Conservation (phyloP, 2,797 vertebrate species). For the Lates japonicus region DNA sequence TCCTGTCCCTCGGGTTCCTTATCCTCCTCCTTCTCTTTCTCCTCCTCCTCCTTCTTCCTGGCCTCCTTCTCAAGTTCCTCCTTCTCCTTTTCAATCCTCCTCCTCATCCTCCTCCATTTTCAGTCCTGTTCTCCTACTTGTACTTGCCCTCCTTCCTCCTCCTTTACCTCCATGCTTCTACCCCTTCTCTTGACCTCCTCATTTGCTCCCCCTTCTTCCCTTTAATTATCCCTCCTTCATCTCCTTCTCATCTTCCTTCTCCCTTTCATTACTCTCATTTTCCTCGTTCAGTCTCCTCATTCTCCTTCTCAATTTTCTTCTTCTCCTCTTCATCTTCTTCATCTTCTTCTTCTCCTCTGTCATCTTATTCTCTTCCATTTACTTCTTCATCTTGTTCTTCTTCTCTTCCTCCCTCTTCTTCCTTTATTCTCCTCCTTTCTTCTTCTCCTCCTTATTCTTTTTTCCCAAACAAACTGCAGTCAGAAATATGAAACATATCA, state of each 20-base stretch:
- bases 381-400: accelerated
- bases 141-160: too few relatives aligned
- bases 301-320: neutral
- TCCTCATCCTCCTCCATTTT: too few relatives aligned
- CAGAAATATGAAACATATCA: neutral
- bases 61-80: neutral
- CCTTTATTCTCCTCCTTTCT: neutral
- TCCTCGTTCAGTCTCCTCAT: neutral
- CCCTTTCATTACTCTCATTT: neutral
- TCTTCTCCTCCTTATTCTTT: neutral
- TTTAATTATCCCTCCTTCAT: too few relatives aligned
- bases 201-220: too few relatives aligned
- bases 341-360: neutral
- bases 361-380: neutral
- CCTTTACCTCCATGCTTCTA: too few relatives aligned
- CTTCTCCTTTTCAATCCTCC: too few relatives aligned
- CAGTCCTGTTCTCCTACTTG: too few relatives aligned
- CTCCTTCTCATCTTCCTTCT: neutral
- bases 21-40: too few relatives aligned
- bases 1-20: too few relatives aligned
- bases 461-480: neutral
- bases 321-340: neutral
- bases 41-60: too few relatives aligned
- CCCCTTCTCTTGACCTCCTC: too few relatives aligned
- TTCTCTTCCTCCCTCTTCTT: neutral